These are phyloP conservation scores for Steinernema feltiae DNA, from an alignment of 1,140 invertebrate genomes.

Conservation along the genomic window DNA sequence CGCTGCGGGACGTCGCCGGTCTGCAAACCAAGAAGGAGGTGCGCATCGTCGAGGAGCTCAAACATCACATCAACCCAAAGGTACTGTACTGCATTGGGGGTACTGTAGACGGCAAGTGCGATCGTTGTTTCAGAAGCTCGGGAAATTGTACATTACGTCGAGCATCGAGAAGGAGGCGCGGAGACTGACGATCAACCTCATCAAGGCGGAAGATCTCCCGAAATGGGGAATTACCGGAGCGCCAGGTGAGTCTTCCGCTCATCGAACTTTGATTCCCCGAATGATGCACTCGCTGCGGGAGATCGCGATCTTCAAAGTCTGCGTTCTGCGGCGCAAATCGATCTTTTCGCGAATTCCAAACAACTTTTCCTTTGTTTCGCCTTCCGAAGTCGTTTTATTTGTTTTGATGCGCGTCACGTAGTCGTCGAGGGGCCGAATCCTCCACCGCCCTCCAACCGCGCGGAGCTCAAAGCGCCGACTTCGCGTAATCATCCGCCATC, in stretches of 20 bases:
- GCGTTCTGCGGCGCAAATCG: not conserved
- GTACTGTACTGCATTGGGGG: too few species aligned
- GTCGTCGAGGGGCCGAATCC: not conserved
- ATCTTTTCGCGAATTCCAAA: not conserved
- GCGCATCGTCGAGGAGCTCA: constrained; percentile 54
- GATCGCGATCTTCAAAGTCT: not conserved
- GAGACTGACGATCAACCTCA: constrained; percentile 53
- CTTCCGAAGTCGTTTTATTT: not conserved
- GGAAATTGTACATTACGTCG: constrained; percentile 53
- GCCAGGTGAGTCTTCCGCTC: constrained; percentile 37
- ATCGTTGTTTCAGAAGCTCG: constrained; percentile 50
- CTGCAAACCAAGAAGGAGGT: constrained; percentile 54
- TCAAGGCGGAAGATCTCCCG: constrained; percentile 55
- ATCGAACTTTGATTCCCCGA: not conserved
- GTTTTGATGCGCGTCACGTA: not conserved
- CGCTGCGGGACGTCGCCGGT: constrained; percentile 47
- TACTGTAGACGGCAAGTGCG: too few species aligned
- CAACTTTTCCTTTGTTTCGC: not conserved
- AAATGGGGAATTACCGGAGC: constrained; percentile 56
- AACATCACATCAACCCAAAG: constrained; percentile 43
- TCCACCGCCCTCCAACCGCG: not conserved
- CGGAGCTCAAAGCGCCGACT: not conserved
- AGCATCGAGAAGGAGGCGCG: constrained; percentile 54
- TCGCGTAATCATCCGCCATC: not conserved
- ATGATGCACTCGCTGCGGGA: not conserved